Conservation (phyloP, 92 coral and sea anemone species). For the Pocillopora grandis region DNA sequence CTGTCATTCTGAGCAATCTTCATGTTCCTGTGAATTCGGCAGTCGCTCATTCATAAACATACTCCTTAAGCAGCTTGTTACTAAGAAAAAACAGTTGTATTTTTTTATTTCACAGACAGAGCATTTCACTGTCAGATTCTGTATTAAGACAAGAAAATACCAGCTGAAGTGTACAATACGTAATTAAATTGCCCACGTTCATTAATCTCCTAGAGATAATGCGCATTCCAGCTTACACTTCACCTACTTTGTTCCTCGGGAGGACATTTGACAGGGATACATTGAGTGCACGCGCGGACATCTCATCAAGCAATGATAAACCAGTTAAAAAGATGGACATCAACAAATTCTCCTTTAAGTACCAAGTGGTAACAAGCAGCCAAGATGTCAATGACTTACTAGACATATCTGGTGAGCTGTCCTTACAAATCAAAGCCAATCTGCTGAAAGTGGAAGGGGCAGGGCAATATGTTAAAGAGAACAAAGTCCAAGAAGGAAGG, state of each 20-base stretch:
- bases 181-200: not conserved
- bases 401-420: constrained; percentile 42
- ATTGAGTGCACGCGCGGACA: not conserved
- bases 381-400: constrained; percentile 47
- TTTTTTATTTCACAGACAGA: too few relatives aligned
- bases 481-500: constrained; percentile 4
- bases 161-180: too few relatives aligned
- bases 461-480: constrained; percentile 35
- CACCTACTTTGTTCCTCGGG: constrained; percentile 4
- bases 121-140: too few relatives aligned
- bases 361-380: constrained; percentile 10
- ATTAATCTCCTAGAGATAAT: not conserved
- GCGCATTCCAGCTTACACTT: constrained; percentile 7
- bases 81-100: too few relatives aligned
- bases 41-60: too few relatives aligned
- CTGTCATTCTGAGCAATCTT: too few relatives aligned
- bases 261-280: constrained; percentile 1
- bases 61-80: too few relatives aligned
- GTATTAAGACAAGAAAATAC: too few relatives aligned
- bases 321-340: not conserved
- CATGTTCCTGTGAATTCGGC: too few relatives aligned
- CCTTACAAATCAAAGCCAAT: constrained; percentile 38
- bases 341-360: constrained; percentile 23
- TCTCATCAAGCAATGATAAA: not conserved
- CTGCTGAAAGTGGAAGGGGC: constrained; percentile 36